Conservation (phyloP, 2,113 vertebrate species). For the Herpetotheres cachinnans region DNA sequence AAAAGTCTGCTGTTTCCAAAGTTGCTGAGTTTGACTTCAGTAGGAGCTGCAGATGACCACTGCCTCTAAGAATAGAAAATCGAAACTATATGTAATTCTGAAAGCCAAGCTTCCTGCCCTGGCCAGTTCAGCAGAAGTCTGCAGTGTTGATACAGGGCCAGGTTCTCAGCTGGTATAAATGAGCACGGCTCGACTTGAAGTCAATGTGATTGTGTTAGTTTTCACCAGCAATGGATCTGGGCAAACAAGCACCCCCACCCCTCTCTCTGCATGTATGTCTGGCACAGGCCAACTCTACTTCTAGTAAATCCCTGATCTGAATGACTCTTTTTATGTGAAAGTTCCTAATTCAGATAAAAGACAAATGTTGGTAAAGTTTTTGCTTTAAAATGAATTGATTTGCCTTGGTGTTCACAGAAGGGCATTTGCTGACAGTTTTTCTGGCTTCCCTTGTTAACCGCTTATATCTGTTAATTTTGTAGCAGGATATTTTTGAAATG, state of each 20-base stretch:
- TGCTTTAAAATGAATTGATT: neutral
- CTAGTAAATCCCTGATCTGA: neutral
- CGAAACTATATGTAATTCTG: neutral
- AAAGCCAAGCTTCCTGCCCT: neutral
- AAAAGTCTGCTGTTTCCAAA: neutral
- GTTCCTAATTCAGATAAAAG: neutral
- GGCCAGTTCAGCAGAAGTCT: neutral
- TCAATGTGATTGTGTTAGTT: neutral
- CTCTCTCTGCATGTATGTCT: neutral
- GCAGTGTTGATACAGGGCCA: neutral
- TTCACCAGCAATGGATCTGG: conserved; percentile 12
- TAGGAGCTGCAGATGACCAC: neutral
- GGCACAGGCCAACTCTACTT: neutral
- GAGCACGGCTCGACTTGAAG: neutral
- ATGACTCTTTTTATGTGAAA: neutral
- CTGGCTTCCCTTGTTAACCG: neutral
- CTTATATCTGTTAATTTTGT: neutral
- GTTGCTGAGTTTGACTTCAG: neutral
- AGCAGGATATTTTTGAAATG: neutral
- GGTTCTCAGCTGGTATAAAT: conserved; percentile 24
- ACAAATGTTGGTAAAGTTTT: neutral
- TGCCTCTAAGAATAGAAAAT: neutral
- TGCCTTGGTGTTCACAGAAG: neutral
- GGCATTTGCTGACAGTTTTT: neutral
- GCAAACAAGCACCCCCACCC: neutral